These are phyloP conservation scores for Palythoa grandiflora DNA, from an alignment of 92 coral and sea anemone genomes.

Conservation along the genomic window DNA sequence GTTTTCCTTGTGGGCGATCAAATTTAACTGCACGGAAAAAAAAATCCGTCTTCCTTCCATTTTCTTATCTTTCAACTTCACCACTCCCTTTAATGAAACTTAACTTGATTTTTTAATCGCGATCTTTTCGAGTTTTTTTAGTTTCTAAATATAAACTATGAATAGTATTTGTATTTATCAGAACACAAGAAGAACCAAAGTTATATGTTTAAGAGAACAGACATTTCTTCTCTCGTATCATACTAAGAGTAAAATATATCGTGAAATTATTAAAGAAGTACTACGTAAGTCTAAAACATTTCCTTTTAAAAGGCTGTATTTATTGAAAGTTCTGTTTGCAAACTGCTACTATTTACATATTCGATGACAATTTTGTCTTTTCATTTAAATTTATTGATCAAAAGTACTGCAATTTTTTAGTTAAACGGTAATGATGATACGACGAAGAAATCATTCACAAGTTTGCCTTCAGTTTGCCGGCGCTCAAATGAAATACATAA, in stretches of 20 bases:
- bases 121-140: no score
- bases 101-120: no score
- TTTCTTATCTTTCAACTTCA: not conserved
- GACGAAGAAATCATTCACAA: not conserved
- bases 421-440: not conserved
- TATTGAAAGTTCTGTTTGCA: not conserved
- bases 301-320: not conserved
- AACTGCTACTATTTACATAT: conserved; percentile 18
- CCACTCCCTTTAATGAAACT: not conserved
- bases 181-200: no score
- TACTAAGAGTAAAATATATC: no score
- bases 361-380: not conserved
- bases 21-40: not conserved
- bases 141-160: no score
- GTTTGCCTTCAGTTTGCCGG: not conserved
- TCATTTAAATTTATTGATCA: not conserved
- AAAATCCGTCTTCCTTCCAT: not conserved
- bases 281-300: not conserved
- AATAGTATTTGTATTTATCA: no score
- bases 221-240: not conserved
- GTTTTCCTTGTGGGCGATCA: not conserved
- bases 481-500: not conserved
- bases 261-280: not conserved
- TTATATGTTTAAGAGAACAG: not conserved
- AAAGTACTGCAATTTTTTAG: not conserved